Conservation (phyloP, 2,888 invertebrate species). For the Drosophila paucipuncta region DNA sequence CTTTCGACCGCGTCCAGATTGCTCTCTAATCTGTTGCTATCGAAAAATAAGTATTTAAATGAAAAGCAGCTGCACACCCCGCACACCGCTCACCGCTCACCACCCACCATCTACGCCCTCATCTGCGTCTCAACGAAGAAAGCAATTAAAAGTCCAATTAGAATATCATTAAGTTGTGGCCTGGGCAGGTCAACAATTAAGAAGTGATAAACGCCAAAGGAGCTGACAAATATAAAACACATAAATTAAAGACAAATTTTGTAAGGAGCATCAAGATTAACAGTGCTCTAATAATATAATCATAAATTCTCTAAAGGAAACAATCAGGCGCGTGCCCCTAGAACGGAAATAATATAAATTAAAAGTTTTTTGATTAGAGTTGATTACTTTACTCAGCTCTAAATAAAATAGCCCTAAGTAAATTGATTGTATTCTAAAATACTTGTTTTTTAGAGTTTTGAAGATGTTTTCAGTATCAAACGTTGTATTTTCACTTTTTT, state of each 20-base stretch:
- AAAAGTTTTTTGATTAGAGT: not conserved
- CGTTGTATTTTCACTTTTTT: not conserved
- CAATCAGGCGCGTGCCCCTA: not conserved
- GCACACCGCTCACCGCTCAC: no score
- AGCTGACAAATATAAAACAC: conserved; percentile 25
- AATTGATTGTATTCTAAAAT: no score
- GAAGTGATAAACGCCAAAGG: conserved; percentile 57
- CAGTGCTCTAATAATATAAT: conserved; percentile 25
- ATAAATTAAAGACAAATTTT: conserved; percentile 48
- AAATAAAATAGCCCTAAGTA: not conserved
- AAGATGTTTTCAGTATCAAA: not conserved
- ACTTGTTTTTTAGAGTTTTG: not conserved
- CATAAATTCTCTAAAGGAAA: conserved; percentile 5
- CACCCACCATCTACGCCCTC: not conserved
- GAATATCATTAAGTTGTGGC: conserved; percentile 57
- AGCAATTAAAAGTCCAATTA: conserved; percentile 76
- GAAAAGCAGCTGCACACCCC: conserved; percentile 23
- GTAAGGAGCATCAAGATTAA: conserved; percentile 13
- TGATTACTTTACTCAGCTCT: not conserved
- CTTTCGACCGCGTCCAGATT: conserved; percentile 22
- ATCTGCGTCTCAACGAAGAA: conserved; percentile 32
- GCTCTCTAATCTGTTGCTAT: conserved; percentile 58
- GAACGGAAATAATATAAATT: conserved; percentile 14
- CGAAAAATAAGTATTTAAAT: conserved; percentile 47
- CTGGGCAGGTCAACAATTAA: conserved; percentile 49